Base-by-base conservation (phyloP, 2,888 invertebrate genomes). In the Didymodactylos carnosus region DNA sequence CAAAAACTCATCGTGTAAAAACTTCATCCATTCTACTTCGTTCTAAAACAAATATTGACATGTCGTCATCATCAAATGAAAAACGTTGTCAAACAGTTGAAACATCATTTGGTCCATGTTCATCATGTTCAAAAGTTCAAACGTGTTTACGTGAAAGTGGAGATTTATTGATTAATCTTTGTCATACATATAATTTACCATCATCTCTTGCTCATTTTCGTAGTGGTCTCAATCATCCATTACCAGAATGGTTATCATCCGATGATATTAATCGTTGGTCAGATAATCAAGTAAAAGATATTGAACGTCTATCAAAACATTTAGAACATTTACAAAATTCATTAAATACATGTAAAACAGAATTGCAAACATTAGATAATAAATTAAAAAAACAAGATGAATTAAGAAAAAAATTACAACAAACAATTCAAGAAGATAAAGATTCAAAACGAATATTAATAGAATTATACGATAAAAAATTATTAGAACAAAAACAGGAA, bases 91-190 rank as follows among this genome's bases (percentile, higher is more conserved):
- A 83, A 78, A 83, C 83, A n/a, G 77, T 78, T 19, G 83, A 83
- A 75, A 82, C 83, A 6, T 80, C 81, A 0, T 82, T 83, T 77
- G 80, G 81, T 1, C 82, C 83, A 8, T 83, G 83, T 78, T 82
- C 82, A 73, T 78, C 81, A 0, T 83, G 83, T 77, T 78, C 79
- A 51, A 72, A 79, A 19, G 80, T 81, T n/a, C 83, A 83, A 78
- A 79, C 78, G 69, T 79, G 78, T 77, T 78, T 82, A 72, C 76
- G 79, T 23, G 79, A 79, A 72, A 78, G 80, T 39, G 81, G 81
- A 0, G 80, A 80, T 25, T 73, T 77, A 23, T 76, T 83, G 13
- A 77, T 80, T 2, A 77, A 78, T 25, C 76, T 81, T 19, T 82
- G 82, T 76, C 77, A 80, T 71, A 78, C 78, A n/a, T 81, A 82